Base-by-base conservation (phyloP, 2,797 vertebrate species). In the Podargus strigoides region DNA sequence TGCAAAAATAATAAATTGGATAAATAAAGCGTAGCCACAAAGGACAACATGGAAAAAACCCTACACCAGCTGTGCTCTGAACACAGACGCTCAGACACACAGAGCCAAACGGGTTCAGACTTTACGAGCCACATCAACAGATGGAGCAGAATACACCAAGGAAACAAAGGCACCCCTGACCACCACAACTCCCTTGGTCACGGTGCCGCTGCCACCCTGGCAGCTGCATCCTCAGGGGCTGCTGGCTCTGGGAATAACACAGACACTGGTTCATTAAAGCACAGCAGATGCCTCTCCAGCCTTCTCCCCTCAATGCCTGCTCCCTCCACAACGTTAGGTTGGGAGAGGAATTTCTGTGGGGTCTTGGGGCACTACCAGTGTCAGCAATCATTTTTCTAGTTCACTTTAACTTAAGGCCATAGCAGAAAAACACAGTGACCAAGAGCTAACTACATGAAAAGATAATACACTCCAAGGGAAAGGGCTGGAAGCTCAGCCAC, bases 11-110 rank as follows among this genome's bases (percentile, higher is more conserved):
- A 92, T 80, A 79, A 89, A 74, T 7, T 50, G 64, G 60, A 91
- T 68, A 94, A 96, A 94, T 46, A 95, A 87, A 91, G 30, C 1
- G 4, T 30, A 95, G 93, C 93, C 93, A 92, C 49, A 91, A 92
- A 95, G 42, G 47, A 90, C 93, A 96, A 91, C 82, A 90, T 50
- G 91, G 94, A 90, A n/a, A 94, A 94, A 94, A 87, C 16, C 46
- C 63, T 19, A 32, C 46, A 75, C 28, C 83, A 80, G 64, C 86
- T 84, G 73, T 50, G 52, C 36, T 39, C 82, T 58, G 46, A 84
- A 84, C 79, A 92, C 56, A 92, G 93, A 47, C 3, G 11, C 80
- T 34, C 55, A 55, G 86, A 94, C 79, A 89, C 41, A 81, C 69
- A 18, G 4, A 52, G 89, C 19, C 76, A 73, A 89, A 85, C 1